Base-by-base conservation (phyloP, 2,797 vertebrate species). In the Ataeniobius toweri region DNA sequence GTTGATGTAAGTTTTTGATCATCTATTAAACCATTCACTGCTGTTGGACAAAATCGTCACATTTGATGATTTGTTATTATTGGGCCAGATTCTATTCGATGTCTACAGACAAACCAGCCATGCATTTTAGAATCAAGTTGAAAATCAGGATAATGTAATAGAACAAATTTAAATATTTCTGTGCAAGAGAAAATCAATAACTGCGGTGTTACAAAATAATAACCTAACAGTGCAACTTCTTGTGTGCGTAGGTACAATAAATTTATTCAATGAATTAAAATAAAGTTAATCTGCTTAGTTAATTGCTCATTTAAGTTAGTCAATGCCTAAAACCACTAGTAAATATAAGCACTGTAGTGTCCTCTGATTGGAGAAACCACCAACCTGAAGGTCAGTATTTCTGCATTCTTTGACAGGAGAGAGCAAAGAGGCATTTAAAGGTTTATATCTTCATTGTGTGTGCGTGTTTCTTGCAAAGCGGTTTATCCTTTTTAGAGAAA, bases 401-500 rank as follows among this genome's bases (percentile, higher is more conserved):
- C 44, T 48, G 24, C 73, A 74, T 48, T 58, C 26, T 31, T 22
- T 18, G 12, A 55, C 73, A 46, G 26, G 26, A 48, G 71, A 50
- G 22, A 78, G 46, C 31, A 61, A 63, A 56, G 36, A 53, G 22
- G 51, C 59, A 5, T 69, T 14, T 46, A 10, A 22, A 13, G 44
- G 51, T 59, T 98, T 91, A 99, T 90, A 98, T 95, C 92, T 98
- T 98, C 85, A 98, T 72, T 48, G 96, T 95, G 89, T 98, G 95
- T 76, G 97, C 97, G 0, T 99, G 98, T 89, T 99, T 99, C 96
- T 99, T 99, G 96, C 98, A 99, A 70, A 99, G 94, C 12, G 97
- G 97, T 89, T 99, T 99, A 91, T 98, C 97, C 90, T 98, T 99
- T 94, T 98, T 99, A 83, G 97, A 99, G 94, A 97, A 99, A 94